Conservation (phyloP, 2,888 invertebrate species). For the Ophion slaviceki region DNA sequence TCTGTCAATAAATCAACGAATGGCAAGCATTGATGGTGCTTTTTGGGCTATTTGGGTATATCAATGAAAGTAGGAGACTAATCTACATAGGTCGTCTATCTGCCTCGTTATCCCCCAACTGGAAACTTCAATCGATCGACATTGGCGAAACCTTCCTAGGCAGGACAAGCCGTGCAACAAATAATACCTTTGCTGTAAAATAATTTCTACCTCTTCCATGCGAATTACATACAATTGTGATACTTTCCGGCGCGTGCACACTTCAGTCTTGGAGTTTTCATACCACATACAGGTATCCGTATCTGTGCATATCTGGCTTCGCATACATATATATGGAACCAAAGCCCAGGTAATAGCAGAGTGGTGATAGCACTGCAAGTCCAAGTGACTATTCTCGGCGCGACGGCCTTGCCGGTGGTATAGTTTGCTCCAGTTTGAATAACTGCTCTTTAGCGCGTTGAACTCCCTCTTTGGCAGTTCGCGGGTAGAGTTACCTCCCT, state of each 20-base stretch:
- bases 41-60: neutral
- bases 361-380: constrained; percentile 20
- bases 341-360: constrained; percentile 15
- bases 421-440: constrained; percentile 78
- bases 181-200: constrained; percentile 27
- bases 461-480: constrained; percentile 29
- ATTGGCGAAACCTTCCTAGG: neutral
- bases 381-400: constrained; percentile 61
- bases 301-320: neutral
- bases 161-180: neutral
- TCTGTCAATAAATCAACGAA: too few species aligned
- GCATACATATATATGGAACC: neutral
- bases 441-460: constrained; percentile 3
- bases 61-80: neutral
- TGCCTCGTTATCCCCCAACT: neutral
- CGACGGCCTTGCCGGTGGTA: constrained; percentile 65
- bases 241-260: neutral
- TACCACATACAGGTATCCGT: neutral
- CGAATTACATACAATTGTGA: constrained; percentile 1
- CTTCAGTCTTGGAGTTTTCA: neutral
- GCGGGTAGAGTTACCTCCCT: constrained; percentile 41
- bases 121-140: constrained; percentile 14
- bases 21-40: neutral
- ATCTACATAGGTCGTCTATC: neutral
- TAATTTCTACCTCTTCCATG: neutral